Conservation (phyloP, 2,113 vertebrate species). For the Hydrochoerus hydrochaeris region DNA sequence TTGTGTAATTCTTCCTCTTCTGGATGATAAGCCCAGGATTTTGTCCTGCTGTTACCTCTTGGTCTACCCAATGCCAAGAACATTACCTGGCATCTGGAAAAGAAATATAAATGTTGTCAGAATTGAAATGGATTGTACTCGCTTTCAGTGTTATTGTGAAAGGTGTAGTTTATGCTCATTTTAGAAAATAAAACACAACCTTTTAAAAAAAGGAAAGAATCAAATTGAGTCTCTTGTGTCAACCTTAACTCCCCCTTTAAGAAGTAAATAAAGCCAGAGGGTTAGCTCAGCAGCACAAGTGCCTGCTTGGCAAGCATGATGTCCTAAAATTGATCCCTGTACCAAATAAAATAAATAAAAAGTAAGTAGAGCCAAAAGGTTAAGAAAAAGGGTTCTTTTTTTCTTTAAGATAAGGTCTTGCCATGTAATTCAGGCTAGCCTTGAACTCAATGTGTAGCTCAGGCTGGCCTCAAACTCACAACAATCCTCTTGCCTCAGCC, state of each 20-base stretch:
- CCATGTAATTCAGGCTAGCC: too few species aligned
- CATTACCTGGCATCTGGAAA: background rate
- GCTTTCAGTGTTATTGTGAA: conserved; percentile 93
- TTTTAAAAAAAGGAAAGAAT: conserved; percentile 70
- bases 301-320: too few species aligned
- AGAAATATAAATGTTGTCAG: background rate
- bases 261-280: background rate
- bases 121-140: conserved; percentile 82
- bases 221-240: background rate
- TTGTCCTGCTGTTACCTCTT: background rate
- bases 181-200: conserved; percentile 89
- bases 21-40: background rate
- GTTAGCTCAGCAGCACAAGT: too few species aligned
- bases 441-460: too few species aligned
- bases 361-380: background rate
- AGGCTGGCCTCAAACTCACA: background rate
- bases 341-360: background rate
- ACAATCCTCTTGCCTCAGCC: background rate
- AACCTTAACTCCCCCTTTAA: background rate
- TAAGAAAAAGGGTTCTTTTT: background rate
- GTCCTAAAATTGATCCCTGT: too few species aligned
- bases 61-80: background rate
- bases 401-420: background rate
- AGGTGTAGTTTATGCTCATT: conserved; percentile 89
- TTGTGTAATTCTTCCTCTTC: background rate